These are phyloP conservation scores for Agrotis segetum DNA, from an alignment of 2,888 invertebrate genomes.

Conservation along the genomic window DNA sequence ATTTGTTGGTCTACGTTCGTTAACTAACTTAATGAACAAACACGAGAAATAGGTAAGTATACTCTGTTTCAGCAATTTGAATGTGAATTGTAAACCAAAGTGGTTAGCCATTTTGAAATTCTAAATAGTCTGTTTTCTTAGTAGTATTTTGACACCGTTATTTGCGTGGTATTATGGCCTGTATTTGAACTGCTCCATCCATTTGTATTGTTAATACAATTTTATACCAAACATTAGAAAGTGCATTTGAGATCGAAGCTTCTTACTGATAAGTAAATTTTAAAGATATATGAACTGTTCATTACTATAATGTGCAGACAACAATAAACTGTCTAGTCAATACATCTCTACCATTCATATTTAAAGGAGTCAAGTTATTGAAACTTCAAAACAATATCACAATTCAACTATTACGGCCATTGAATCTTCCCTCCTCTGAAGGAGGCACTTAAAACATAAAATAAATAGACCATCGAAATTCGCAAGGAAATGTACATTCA, in stretches of 20 bases:
- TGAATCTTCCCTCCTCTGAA: slow-evolving; percentile 17
- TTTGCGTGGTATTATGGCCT: background rate
- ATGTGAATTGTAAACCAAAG: slow-evolving; percentile 25
- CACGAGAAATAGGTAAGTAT: slow-evolving; percentile 23
- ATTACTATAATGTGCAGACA: too few species aligned
- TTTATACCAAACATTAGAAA: background rate
- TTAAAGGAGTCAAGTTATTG: background rate
- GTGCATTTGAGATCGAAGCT: background rate
- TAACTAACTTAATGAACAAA: slow-evolving; percentile 48
- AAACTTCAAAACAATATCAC: slow-evolving; percentile 19
- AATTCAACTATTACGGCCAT: slow-evolving; percentile 29
- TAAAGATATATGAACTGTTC: background rate
- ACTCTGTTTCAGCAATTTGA: slow-evolving; percentile 29
- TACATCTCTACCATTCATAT: too few species aligned
- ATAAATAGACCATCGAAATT: slow-evolving; percentile 49
- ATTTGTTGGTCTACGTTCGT: slow-evolving; percentile 51
- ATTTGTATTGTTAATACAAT: background rate
- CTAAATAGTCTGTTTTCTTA: background rate
- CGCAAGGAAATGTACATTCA: slow-evolving; percentile 47
- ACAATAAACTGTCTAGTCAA: too few species aligned
- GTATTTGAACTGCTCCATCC: background rate
- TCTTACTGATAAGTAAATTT: background rate
- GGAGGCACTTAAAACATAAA: slow-evolving; percentile 36
- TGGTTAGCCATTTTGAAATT: background rate
- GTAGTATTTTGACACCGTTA: background rate